Base-by-base conservation (phyloP, 2,888 invertebrate genomes). In the Hartigia nigra region DNA sequence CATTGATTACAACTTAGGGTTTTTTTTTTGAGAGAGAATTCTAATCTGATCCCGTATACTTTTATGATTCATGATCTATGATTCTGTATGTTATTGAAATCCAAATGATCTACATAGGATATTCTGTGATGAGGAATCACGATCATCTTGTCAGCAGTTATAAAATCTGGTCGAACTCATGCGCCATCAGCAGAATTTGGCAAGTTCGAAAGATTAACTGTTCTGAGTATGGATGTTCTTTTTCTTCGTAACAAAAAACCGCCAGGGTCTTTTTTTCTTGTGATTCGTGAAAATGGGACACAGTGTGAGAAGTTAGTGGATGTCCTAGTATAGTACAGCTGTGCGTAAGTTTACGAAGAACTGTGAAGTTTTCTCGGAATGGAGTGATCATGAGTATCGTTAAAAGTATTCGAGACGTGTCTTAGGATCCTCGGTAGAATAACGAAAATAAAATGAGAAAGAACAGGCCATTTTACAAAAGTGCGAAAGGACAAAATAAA, bases 401-500 rank as follows among this genome's bases (percentile, higher is more conserved):
- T 32, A 31, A 34, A 72, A 72, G 72, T 31, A 31, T 72, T 72
- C 72, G 31, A 31, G 72, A 34, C 72, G 31, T 34, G 31, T 3
- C 1, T 72, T 9, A 9, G 72, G 32, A 72, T 31, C 32, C 72
- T 55, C 55, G 23, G 55, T 55, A 80, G 82, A 81, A 85, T 84
- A 84, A 84, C 83, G 84, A 85, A 86, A 87, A 87, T 86, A 87
- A 88, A 86, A 87, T 83, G 84, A 81, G 84, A 86, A 84, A 83
- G 85, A 88, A 86, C 84, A 86, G 83, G 86, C 87, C 85, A 88
- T 87, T 87, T 88, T 88, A 87, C 88, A 87, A 55, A 55, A 87
- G 83, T 84, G 74, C 77, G 77, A 80, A 79, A 74, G 75, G 36
- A 77, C 76, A 69, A 85, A 85, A 85, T 83, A 82, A 84, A 82